Evolutionary conservation across 2,113 vertebrate species (phyloP).

Genomic region (Piprites chloris): DNA sequence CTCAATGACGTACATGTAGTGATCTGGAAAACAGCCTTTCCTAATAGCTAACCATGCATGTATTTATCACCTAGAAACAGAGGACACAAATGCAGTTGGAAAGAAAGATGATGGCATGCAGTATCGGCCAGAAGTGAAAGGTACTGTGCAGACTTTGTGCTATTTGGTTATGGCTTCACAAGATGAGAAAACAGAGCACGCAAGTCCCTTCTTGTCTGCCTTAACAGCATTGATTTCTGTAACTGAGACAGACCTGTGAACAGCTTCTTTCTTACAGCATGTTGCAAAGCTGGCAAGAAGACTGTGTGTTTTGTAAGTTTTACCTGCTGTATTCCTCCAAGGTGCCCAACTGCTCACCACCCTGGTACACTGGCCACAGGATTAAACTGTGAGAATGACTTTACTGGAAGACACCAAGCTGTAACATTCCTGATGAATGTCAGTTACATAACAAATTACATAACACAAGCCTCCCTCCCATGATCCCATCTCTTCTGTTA

Average conservation of each 20-base stretch:
- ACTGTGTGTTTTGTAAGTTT: neutral
- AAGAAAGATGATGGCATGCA: constrained; percentile 83
- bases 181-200: neutral
- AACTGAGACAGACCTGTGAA: neutral
- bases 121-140: constrained; percentile 82
- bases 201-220: neutral
- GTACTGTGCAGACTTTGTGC: constrained; percentile 48
- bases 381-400: neutral
- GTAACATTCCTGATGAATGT: neutral
- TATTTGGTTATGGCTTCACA: neutral
- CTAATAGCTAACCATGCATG: neutral
- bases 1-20: neutral
- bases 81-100: constrained; percentile 72
- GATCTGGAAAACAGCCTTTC: neutral
- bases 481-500: neutral
- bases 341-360: neutral
- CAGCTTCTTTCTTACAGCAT: neutral
- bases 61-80: constrained; percentile 71
- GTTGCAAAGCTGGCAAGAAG: neutral
- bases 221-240: neutral
- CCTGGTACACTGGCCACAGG: neutral
- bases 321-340: neutral
- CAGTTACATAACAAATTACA: too few species aligned
- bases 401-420: neutral
- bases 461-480: neutral